phyloP scores from a whole-genome alignment of 2,797 vertebrate genomes.

The Spinus olivaceus region DNA sequence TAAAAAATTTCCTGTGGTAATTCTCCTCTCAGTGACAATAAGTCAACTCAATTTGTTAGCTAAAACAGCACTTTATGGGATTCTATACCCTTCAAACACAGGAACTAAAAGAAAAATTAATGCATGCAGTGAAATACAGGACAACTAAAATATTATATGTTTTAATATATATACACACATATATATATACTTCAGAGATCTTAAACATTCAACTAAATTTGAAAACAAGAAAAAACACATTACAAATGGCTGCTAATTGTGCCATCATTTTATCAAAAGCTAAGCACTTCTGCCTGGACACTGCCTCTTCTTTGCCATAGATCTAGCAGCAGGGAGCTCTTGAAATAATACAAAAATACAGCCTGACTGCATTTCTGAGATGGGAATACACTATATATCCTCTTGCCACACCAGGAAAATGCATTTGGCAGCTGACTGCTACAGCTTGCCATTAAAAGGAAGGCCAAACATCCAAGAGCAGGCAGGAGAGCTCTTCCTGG shows the following conservation, averaged over 20 bases:
- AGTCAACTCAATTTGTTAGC: not conserved
- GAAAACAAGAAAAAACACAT: not conserved
- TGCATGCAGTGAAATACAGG: not conserved
- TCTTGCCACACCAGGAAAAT: not conserved
- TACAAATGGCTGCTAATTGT: not conserved
- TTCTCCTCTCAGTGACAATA: not conserved
- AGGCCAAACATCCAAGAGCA: not conserved
- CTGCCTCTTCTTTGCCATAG: not conserved
- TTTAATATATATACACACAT: not conserved
- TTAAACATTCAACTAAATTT: not conserved
- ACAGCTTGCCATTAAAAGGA: not conserved
- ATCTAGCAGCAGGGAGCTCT: not conserved
- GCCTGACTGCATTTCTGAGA: not conserved
- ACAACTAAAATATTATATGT: not conserved
- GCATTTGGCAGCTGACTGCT: conserved; percentile 8
- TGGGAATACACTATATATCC: not conserved
- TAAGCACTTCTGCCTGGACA: not conserved
- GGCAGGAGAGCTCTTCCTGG: not conserved
- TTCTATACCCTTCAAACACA: not conserved
- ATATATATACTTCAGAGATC: not conserved
- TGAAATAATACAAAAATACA: not conserved
- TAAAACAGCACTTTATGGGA: not conserved
- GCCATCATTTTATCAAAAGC: not conserved
- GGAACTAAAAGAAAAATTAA: not conserved
- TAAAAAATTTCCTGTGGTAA: not conserved